These are phyloP conservation scores for Tholera decimalis DNA, from an alignment of 2,888 invertebrate species.

Conservation along the genomic window DNA sequence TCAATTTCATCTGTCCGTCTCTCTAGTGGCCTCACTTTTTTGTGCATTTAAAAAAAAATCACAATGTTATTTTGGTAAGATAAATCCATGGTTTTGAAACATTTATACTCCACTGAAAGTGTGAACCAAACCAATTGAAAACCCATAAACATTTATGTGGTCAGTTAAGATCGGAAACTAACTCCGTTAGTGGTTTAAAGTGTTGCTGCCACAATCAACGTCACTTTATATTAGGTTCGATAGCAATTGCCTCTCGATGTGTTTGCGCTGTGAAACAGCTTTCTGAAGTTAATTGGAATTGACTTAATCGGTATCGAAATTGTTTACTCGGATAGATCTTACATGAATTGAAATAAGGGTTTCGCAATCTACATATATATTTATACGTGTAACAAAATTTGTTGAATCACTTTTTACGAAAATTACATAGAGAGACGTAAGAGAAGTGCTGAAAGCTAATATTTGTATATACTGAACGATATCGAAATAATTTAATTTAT, in stretches of 20 bases:
- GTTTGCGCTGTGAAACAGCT: slow-evolving; percentile 15
- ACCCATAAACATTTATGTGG: slow-evolving; percentile 44
- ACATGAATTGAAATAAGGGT: neutral
- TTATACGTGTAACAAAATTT: too few relatives aligned
- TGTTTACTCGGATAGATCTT: neutral
- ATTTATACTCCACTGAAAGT: slow-evolving; percentile 4
- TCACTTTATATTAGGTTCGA: slow-evolving; percentile 42
- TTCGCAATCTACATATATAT: too few relatives aligned
- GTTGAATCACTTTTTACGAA: too few relatives aligned
- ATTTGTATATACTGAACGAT: too few relatives aligned
- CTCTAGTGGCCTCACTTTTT: too few relatives aligned
- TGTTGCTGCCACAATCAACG: slow-evolving; percentile 41
- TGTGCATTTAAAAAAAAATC: too few relatives aligned
- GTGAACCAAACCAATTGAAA: slow-evolving; percentile 37
- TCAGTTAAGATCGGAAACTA: slow-evolving; percentile 42
- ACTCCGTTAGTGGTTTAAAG: slow-evolving; percentile 29
- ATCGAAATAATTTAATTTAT: too few relatives aligned
- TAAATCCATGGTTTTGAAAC: neutral
- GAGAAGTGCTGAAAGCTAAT: too few relatives aligned
- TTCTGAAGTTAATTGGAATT: slow-evolving; percentile 30
- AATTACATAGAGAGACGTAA: too few relatives aligned
- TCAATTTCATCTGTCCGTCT: too few relatives aligned
- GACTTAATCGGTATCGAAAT: slow-evolving; percentile 15
- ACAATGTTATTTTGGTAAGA: neutral
- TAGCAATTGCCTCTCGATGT: slow-evolving; percentile 6